phyloP scores from a whole-genome alignment of 1,140 invertebrate genomes.

The Drosophila bocqueti region DNA sequence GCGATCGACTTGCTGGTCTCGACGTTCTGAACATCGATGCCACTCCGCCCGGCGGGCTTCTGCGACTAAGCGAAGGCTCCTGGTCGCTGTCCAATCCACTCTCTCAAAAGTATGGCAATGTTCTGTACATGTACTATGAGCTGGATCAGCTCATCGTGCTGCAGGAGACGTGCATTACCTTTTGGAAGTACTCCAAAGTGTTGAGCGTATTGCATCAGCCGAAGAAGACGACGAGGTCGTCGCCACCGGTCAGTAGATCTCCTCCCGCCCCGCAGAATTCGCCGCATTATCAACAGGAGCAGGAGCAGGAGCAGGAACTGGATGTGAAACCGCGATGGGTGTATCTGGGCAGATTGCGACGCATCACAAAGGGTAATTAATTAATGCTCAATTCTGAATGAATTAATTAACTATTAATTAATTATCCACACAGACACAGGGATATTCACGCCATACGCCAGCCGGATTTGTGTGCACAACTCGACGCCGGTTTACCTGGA shows the following conservation, averaged over 20 bases:
- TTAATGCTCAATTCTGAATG: neutral
- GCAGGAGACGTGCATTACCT: constrained; percentile 69
- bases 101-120: constrained; percentile 59
- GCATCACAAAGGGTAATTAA: constrained; percentile 42
- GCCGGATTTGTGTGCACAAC: constrained; percentile 76
- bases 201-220: constrained; percentile 60
- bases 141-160: constrained; percentile 76
- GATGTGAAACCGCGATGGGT: constrained; percentile 44
- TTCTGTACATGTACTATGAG: constrained; percentile 78
- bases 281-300: neutral
- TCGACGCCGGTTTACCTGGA: constrained; percentile 80
- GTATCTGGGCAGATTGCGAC: constrained; percentile 48
- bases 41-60: constrained; percentile 45
- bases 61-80: constrained; percentile 40
- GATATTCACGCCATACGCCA: constrained; percentile 55
- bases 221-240: neutral
- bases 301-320: neutral
- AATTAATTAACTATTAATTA: neutral
- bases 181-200: constrained; percentile 80
- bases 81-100: constrained; percentile 62
- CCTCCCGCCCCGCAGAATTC: neutral
- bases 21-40: neutral
- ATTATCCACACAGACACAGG: constrained; percentile 55
- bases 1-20: neutral
- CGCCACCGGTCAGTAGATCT: neutral